Conservation (phyloP, 1,140 invertebrate species). For the Panagrolaimus sp. region DNA sequence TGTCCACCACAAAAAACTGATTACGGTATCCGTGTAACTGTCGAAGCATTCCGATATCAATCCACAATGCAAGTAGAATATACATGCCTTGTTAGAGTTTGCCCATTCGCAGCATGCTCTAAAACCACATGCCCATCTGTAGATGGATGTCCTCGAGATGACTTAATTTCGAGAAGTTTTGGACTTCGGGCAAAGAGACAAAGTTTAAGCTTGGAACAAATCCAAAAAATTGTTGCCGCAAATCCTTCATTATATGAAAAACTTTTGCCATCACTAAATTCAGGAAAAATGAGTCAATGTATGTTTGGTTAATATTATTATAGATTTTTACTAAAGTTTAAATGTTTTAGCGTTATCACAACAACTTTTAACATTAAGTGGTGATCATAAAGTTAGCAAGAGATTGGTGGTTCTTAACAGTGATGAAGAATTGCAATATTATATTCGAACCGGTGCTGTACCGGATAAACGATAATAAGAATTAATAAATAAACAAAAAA, state of each 20-base stretch:
- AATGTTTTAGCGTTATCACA: constrained; percentile 50
- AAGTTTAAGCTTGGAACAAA: constrained; percentile 44
- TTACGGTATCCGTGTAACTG: constrained; percentile 53
- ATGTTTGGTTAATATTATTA: background rate
- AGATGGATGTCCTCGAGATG: constrained; percentile 47
- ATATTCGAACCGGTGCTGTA: constrained; percentile 49
- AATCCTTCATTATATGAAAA: constrained; percentile 51
- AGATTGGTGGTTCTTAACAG: constrained; percentile 55
- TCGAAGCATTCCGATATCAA: constrained; percentile 57
- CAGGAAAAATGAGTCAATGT: constrained; percentile 18
- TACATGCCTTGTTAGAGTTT: constrained; percentile 54
- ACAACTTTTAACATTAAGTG: constrained; percentile 51
- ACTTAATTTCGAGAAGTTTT: constrained; percentile 34
- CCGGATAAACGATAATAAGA: constrained; percentile 18
- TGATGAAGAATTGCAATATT: constrained; percentile 57
- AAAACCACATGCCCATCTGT: constrained; percentile 38
- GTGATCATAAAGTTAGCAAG: constrained; percentile 53
- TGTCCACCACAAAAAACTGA: constrained; percentile 55
- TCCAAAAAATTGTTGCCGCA: constrained; percentile 46
- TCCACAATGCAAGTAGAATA: constrained; percentile 57
- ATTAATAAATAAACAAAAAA: background rate
- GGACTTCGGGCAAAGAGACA: constrained; percentile 30
- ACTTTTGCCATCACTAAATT: constrained; percentile 31
- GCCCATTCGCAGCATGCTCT: constrained; percentile 54
- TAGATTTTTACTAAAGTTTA: background rate